These are phyloP conservation scores for Lutjanus argentimaculatus DNA, from an alignment of 2,797 vertebrate species.

Conservation along the genomic window DNA sequence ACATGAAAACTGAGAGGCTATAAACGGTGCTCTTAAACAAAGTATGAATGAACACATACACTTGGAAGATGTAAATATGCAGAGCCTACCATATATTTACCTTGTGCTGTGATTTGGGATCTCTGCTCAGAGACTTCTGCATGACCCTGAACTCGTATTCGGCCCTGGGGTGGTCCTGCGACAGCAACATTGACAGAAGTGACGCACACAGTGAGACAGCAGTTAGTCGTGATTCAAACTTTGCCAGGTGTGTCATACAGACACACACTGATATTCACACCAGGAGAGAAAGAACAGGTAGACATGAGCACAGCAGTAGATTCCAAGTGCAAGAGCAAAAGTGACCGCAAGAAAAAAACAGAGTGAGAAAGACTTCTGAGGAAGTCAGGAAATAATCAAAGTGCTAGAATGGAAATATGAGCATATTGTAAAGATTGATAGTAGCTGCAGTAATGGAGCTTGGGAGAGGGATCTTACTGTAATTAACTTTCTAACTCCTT, in stretches of 20 bases:
- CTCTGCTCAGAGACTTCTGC: slow-evolving; percentile 93
- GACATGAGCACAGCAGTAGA: background rate
- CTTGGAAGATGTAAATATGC: background rate
- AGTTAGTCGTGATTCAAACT: background rate
- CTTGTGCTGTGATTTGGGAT: slow-evolving; percentile 90
- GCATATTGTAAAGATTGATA: background rate
- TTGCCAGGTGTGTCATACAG: too few relatives aligned
- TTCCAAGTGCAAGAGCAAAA: background rate
- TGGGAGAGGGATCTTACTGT: slow-evolving; percentile 13
- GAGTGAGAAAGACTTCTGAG: too few relatives aligned
- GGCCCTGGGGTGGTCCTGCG: slow-evolving; percentile 95
- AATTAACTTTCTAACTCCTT: background rate
- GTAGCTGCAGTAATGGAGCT: slow-evolving; percentile 16
- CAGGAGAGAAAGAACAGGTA: background rate
- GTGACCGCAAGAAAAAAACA: background rate
- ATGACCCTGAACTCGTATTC: slow-evolving; percentile 96
- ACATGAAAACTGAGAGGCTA: too few relatives aligned
- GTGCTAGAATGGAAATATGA: background rate
- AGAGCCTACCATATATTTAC: slow-evolving; percentile 74
- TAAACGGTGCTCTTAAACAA: background rate
- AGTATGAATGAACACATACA: background rate
- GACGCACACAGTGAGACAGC: slow-evolving; percentile 6
- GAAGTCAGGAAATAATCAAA: slow-evolving; percentile 11
- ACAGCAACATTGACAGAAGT: slow-evolving; percentile 31
- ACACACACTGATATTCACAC: too few relatives aligned